phyloP scores from a whole-genome alignment of 2,113 vertebrate species.

The Strix aluco region DNA sequence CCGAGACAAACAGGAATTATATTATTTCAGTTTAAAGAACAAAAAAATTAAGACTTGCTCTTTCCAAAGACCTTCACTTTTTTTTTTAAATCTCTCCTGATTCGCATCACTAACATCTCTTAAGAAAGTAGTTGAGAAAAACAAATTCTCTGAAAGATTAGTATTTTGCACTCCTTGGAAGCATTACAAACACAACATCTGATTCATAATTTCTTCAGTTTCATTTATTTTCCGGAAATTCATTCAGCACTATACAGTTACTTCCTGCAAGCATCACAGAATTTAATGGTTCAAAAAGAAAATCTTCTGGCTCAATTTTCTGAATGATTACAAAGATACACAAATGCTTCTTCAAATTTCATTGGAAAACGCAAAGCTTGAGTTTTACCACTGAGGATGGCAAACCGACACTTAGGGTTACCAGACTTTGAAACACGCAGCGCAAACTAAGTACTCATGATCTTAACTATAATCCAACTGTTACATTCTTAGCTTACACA shows the following conservation, averaged over 20 bases:
- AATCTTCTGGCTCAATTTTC: background rate
- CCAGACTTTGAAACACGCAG: background rate
- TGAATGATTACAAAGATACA: background rate
- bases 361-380: background rate
- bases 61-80: background rate
- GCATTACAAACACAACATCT: background rate
- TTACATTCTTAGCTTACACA: background rate
- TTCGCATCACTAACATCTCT: background rate
- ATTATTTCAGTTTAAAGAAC: background rate
- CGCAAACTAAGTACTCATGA: background rate
- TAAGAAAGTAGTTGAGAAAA: background rate
- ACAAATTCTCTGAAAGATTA: background rate
- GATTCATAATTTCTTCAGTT: background rate
- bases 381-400: background rate
- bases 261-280: background rate
- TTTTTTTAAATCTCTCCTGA: background rate
- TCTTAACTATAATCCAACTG: background rate
- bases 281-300: background rate
- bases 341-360: background rate
- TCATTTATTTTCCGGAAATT: background rate
- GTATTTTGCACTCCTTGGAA: background rate
- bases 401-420: background rate
- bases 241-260: background rate
- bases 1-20: background rate
- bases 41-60: background rate